A percentile compares a stretch with the other conserved stretches of the same genome.
Conservation (phyloP, 53 echinoderm and acorn worm species). For the Luidia sarsii region DNA sequence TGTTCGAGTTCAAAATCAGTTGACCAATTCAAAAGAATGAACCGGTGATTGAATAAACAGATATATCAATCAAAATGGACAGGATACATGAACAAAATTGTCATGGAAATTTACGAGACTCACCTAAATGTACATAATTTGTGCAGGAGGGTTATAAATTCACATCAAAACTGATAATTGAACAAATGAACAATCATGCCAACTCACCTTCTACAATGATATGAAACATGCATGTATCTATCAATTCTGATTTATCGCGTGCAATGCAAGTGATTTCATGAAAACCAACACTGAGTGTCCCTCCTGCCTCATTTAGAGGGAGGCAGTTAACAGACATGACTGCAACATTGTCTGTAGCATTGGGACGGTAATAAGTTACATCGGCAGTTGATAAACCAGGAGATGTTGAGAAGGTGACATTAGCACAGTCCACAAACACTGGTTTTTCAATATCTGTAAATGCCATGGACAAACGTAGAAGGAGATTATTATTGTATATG, state of each 20-base stretch:
- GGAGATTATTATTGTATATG: too few species aligned
- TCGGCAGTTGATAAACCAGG: conserved; percentile 8
- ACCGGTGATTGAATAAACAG: too few species aligned
- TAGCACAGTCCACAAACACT: background rate
- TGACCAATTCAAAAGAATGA: too few species aligned
- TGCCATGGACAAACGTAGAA: too few species aligned
- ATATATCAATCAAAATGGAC: too few species aligned
- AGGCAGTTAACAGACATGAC: background rate
- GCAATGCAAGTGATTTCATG: conserved; percentile 1
- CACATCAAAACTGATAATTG: too few species aligned
- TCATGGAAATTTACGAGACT: too few species aligned
- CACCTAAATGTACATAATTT: too few species aligned
- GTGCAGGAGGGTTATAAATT: too few species aligned
- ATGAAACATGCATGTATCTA: background rate
- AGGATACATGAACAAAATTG: too few species aligned
- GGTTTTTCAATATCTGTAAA: conserved; percentile 22
- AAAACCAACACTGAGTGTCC: background rate
- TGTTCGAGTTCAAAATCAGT: too few species aligned
- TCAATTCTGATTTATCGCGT: background rate
- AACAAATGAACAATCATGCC: too few species aligned
- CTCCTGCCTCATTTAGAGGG: background rate
- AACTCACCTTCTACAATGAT: conserved; percentile 19
- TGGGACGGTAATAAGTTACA: background rate
- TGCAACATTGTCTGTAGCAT: conserved; percentile 8
- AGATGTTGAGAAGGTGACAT: conserved; percentile 9